A percentile compares a stretch with the other conserved stretches of the same genome.
Evolutionary conservation across 2,888 invertebrate species (phyloP).

Genomic region (Oligia strigilis): DNA sequence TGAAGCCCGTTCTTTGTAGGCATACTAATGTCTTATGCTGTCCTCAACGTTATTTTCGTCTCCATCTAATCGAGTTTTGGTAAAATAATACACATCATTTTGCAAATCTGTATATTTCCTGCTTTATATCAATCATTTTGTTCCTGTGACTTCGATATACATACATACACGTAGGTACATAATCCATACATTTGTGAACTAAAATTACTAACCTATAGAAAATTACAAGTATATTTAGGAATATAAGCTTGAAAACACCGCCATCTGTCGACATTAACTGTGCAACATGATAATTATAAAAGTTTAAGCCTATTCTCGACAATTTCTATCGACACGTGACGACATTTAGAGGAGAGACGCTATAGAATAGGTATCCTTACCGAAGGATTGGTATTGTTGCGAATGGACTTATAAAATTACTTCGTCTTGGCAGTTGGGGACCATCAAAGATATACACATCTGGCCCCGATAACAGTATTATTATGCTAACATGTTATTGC

Average conservation of each 20-base stretch:
- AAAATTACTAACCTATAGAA: conserved; percentile 72
- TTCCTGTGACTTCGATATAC: conserved; percentile 72
- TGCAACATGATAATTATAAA: conserved; percentile 46
- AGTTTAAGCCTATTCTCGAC: conserved; percentile 43
- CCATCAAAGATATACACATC: conserved; percentile 34
- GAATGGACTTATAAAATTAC: conserved; percentile 54
- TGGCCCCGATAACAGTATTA: conserved; percentile 54
- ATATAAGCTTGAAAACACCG: conserved; percentile 55
- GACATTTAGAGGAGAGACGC: conserved; percentile 13
- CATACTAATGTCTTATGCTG: not conserved
- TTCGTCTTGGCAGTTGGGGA: conserved; percentile 57
- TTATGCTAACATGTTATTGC: conserved; percentile 59
- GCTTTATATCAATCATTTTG: conserved; percentile 74
- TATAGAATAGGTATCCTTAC: conserved; percentile 27
- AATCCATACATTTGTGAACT: conserved; percentile 70
- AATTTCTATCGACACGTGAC: conserved; percentile 48
- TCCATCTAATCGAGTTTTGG: not conserved
- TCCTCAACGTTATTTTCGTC: not conserved
- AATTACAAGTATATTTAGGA: conserved; percentile 66
- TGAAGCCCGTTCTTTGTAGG: not conserved
- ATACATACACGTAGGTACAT: conserved; percentile 73
- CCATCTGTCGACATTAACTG: conserved; percentile 53
- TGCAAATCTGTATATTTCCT: conserved; percentile 85
- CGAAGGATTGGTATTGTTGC: conserved; percentile 40
- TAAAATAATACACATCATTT: conserved; percentile 72